Percentiles rank a stretch among this genome's conserved stretches.
These are phyloP conservation scores for Phrynocephalus guinanensis DNA, from an alignment of 2,797 vertebrate genomes.

Conservation along the genomic window DNA sequence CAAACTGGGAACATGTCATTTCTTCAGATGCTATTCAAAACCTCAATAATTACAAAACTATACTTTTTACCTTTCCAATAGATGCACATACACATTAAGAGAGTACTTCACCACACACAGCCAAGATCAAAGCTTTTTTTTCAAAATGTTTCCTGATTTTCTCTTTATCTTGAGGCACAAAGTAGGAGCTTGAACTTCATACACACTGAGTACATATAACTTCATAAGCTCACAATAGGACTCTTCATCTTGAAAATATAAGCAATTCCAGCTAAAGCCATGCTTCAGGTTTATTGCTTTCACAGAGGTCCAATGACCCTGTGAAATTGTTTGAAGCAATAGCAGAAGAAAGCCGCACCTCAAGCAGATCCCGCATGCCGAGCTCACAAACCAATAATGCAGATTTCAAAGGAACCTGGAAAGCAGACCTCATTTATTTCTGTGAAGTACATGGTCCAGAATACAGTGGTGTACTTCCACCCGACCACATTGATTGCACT, in stretches of 20 bases:
- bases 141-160: not conserved
- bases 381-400: no score
- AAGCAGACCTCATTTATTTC: no score
- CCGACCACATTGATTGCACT: no score
- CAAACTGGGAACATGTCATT: not conserved
- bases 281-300: not conserved
- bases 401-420: not conserved
- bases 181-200: not conserved
- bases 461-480: no score
- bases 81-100: not conserved
- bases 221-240: not conserved
- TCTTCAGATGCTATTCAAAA: constrained; percentile 10
- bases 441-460: no score
- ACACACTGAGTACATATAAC: not conserved
- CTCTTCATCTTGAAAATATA: not conserved
- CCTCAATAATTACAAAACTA: not conserved
- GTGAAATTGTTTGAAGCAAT: not conserved
- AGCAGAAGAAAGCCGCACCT: not conserved
- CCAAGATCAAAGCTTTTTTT: not conserved
- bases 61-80: not conserved
- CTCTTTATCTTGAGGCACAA: not conserved
- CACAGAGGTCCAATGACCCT: not conserved
- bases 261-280: not conserved
- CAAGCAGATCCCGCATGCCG: not conserved
- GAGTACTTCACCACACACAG: not conserved